Percentiles rank a stretch among this genome's conserved stretches.
Conservation (phyloP, 2,797 vertebrate genomes). For the Hapalemur alaotrensis region DNA sequence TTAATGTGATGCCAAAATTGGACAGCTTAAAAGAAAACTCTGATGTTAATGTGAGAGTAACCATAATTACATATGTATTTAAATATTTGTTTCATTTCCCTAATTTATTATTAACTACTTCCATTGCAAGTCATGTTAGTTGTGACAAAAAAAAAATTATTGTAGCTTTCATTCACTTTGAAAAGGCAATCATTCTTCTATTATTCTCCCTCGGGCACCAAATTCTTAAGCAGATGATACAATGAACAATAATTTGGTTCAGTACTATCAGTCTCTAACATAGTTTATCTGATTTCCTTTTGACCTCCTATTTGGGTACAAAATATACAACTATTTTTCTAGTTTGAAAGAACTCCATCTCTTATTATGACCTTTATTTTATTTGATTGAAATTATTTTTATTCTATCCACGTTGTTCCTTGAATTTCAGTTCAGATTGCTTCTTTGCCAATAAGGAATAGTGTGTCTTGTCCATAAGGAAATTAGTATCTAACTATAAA, state of each 20-base stretch:
- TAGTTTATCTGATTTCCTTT: conserved; percentile 45
- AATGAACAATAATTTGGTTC: not conserved
- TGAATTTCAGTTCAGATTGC: not conserved
- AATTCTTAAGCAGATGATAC: conserved; percentile 38
- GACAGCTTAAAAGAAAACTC: not conserved
- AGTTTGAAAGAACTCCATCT: not conserved
- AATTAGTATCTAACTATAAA: not conserved
- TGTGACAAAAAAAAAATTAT: conserved; percentile 32
- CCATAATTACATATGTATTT: conserved; percentile 62
- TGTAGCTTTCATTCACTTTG: conserved; percentile 30
- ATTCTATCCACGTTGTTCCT: conserved; percentile 7
- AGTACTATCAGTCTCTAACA: not conserved
- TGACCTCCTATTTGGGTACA: not conserved
- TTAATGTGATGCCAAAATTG: not conserved
- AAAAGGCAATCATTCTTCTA: conserved; percentile 15
- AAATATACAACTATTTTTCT: not conserved
- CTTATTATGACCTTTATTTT: conserved; percentile 25
- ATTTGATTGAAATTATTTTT: conserved; percentile 44
- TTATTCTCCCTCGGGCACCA: conserved; percentile 21
- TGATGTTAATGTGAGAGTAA: not conserved
- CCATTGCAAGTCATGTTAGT: not conserved
- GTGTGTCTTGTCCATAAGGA: not conserved
- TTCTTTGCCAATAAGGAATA: not conserved
- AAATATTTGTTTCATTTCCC: conserved; percentile 60
- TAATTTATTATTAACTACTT: conserved; percentile 52